phyloP scores from a whole-genome alignment of 2,888 invertebrate species.

The Barypeithes pellucidus region DNA sequence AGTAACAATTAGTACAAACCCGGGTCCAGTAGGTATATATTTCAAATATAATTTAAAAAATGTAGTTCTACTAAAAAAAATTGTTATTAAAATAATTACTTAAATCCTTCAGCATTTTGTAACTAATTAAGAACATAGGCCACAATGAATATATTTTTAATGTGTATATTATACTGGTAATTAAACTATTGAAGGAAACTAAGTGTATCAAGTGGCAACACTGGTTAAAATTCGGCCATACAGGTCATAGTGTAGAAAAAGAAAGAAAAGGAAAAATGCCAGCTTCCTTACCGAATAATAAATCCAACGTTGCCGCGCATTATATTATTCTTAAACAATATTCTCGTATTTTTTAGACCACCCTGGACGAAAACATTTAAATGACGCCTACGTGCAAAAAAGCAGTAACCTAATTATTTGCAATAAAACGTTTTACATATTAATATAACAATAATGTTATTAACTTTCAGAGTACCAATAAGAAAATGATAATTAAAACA shows the following conservation, averaged over 20 bases:
- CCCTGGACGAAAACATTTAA: conserved; percentile 2
- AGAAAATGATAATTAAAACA: conserved; percentile 11
- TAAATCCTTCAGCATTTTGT: too few species aligned
- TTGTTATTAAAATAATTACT: too few species aligned
- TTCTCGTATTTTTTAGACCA: neutral
- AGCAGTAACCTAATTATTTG: conserved; percentile 16
- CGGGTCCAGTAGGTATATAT: too few species aligned
- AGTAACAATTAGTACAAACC: too few species aligned
- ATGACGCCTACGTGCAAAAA: conserved; percentile 4
- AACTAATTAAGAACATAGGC: too few species aligned
- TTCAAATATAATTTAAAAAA: too few species aligned
- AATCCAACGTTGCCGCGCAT: conserved; percentile 11
- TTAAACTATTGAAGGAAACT: too few species aligned
- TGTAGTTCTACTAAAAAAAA: too few species aligned
- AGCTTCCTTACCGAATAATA: conserved; percentile 29
- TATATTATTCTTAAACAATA: neutral
- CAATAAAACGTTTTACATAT: conserved; percentile 8
- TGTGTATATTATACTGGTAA: too few species aligned
- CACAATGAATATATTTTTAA: too few species aligned
- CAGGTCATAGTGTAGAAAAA: conserved; percentile 35
- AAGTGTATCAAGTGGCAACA: conserved; percentile 14
- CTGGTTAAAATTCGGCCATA: conserved; percentile 30
- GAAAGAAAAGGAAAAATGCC: conserved; percentile 27
- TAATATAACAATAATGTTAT: conserved; percentile 1
- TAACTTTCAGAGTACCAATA: conserved; percentile 2